These are phyloP conservation scores for Pseudoips prasinana DNA, from an alignment of 2,888 invertebrate genomes.

Conservation along the genomic window DNA sequence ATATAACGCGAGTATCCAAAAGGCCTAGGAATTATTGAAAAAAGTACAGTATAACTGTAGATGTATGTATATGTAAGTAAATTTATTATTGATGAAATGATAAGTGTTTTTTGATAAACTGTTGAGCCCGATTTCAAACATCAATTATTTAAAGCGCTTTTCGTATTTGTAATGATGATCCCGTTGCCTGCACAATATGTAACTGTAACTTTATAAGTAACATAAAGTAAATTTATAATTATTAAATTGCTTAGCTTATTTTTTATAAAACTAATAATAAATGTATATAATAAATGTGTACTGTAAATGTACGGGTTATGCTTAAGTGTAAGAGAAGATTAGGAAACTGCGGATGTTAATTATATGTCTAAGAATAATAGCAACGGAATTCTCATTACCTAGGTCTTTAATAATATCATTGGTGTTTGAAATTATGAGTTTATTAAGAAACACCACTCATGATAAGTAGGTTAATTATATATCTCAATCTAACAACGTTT, in stretches of 20 bases:
- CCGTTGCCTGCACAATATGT: constrained; percentile 12
- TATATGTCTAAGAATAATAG: no score
- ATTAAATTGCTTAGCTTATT: no score
- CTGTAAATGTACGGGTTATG: not conserved
- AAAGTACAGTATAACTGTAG: constrained; percentile 21
- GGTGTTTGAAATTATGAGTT: constrained; percentile 50
- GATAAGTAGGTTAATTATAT: constrained; percentile 5
- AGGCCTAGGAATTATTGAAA: constrained; percentile 47
- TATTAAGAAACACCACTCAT: constrained; percentile 33
- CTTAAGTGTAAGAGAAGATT: not conserved
- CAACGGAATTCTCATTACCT: constrained; percentile 8
- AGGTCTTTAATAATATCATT: constrained; percentile 11
- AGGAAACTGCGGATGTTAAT: no score
- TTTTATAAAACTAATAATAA: no score
- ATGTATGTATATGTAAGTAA: constrained; percentile 10
- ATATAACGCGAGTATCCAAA: constrained; percentile 59
- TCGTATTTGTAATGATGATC: constrained; percentile 5
- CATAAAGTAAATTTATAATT: no score
- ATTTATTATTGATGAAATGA: constrained; percentile 19
- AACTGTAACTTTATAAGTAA: no score
- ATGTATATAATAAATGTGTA: not conserved
- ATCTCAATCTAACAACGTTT: no score
- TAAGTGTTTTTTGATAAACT: constrained; percentile 54
- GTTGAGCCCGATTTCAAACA: constrained; percentile 72
- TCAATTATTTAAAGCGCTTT: no score